Evolutionary conservation across 2,113 vertebrate species (phyloP).

Genomic region (Ascaphus truei): DNA sequence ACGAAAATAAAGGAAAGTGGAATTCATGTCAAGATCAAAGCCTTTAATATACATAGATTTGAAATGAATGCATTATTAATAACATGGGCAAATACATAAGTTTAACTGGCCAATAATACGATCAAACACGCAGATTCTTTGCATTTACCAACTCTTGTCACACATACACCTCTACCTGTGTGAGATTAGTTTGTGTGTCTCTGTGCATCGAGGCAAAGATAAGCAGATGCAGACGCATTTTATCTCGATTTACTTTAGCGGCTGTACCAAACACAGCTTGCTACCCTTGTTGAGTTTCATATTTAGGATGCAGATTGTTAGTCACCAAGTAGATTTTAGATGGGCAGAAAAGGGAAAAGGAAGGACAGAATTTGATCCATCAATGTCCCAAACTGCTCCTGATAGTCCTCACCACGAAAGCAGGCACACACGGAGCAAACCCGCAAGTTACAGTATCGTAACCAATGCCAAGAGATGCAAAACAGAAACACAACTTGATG

Average conservation of each 20-base stretch:
- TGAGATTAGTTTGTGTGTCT: neutral
- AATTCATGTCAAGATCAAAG: conserved; percentile 71
- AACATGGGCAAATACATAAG: conserved; percentile 47
- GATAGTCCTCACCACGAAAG: too few relatives aligned
- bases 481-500: too few relatives aligned
- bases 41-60: conserved; percentile 70
- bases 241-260: neutral
- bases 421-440: too few relatives aligned
- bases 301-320: neutral
- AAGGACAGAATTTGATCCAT: too few relatives aligned
- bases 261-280: neutral
- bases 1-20: conserved; percentile 47
- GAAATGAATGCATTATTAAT: conserved; percentile 72
- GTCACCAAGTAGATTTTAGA: too few relatives aligned
- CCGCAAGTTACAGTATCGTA: too few relatives aligned
- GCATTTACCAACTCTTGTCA: neutral
- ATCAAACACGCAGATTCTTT: conserved; percentile 45
- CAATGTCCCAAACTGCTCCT: too few relatives aligned
- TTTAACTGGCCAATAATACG: conserved; percentile 58
- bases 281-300: neutral
- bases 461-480: too few relatives aligned
- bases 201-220: neutral
- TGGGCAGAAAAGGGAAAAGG: too few relatives aligned
- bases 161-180: neutral
- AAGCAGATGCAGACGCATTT: neutral